Conservation (phyloP, 2,797 vertebrate species). For the Rhodeus uyekii region DNA sequence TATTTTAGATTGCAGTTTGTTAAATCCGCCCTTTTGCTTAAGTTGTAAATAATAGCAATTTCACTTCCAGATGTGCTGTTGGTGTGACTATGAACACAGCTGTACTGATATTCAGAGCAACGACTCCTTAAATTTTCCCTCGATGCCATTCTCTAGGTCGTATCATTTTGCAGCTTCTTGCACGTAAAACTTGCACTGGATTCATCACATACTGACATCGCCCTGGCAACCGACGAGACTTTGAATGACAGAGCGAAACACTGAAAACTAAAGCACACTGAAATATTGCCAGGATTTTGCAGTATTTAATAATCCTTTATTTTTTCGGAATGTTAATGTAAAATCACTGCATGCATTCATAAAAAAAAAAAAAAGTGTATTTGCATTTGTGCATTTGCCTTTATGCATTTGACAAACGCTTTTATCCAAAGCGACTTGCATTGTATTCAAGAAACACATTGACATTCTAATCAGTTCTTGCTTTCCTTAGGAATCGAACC, state of each 20-base stretch:
- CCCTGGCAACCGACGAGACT: background rate
- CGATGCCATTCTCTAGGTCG: background rate
- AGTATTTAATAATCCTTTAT: background rate
- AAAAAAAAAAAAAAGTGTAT: background rate
- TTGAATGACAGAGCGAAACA: background rate
- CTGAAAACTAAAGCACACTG: background rate
- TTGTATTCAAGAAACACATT: no score
- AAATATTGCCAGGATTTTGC: background rate
- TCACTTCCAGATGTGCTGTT: background rate
- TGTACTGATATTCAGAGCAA: background rate
- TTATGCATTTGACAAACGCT: no score
- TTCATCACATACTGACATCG: no score
- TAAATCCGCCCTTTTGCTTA: background rate
- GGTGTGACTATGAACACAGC: background rate
- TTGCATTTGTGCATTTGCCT: no score
- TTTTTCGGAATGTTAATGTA: background rate
- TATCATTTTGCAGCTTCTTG: background rate
- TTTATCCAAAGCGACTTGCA: no score
- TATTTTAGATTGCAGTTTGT: background rate
- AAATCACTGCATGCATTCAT: background rate
- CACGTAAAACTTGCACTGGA: background rate
- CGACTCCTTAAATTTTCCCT: background rate
- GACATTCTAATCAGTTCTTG: no score
- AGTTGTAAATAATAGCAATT: background rate
- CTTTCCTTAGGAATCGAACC: no score